phyloP scores from a whole-genome alignment of 2,888 invertebrate genomes.

The Megastigmus dorsalis region DNA sequence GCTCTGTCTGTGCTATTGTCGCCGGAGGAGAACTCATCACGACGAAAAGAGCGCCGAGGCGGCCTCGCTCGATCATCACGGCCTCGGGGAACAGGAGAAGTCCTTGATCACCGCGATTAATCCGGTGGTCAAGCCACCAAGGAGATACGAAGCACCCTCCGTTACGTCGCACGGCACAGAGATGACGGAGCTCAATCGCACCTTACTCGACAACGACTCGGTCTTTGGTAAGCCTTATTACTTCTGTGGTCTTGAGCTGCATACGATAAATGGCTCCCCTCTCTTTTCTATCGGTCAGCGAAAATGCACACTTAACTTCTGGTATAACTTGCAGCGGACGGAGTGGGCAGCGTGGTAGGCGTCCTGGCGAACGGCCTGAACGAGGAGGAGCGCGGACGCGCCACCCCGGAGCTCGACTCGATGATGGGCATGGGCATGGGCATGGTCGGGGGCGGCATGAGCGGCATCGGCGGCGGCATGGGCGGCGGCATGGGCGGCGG shows the following conservation, averaged over 20 bases:
- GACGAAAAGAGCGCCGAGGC: conserved; percentile 77
- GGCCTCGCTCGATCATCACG: conserved; percentile 84
- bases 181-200: conserved; percentile 88
- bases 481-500: background rate
- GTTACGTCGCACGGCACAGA: conserved; percentile 86
- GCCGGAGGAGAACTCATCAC: conserved; percentile 76
- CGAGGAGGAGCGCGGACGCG: conserved; percentile 64
- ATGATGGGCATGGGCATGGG: conserved; percentile 43
- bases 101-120: conserved; percentile 89
- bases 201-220: conserved; percentile 87
- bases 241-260: no score
- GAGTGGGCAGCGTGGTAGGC: conserved; percentile 77
- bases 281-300: no score
- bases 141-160: conserved; percentile 85
- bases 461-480: conserved; percentile 71
- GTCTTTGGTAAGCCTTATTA: conserved; percentile 84
- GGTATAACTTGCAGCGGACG: conserved; percentile 74
- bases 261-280: no score
- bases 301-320: no score
- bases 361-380: conserved; percentile 73
- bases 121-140: conserved; percentile 88
- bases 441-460: conserved; percentile 43
- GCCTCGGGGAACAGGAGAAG: conserved; percentile 89
- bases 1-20: conserved; percentile 78
- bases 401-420: conserved; percentile 58